Conservation (phyloP, 1,140 invertebrate species). For the Mesaphorura yosii region DNA sequence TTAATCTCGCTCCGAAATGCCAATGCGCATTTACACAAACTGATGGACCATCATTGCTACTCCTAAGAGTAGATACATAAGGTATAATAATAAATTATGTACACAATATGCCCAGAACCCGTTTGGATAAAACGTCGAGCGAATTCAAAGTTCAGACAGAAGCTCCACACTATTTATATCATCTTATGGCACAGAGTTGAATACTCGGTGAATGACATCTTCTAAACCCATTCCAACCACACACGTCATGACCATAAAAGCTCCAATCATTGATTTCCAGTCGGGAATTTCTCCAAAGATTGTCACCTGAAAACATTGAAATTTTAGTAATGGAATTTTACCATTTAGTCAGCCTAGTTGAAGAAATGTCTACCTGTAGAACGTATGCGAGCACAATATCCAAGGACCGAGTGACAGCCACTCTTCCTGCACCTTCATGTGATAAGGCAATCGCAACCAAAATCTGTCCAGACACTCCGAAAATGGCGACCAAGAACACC, state of each 20-base stretch:
- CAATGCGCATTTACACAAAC: no score
- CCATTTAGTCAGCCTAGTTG: not conserved
- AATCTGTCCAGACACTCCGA: slow-evolving; percentile 41
- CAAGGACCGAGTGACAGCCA: slow-evolving; percentile 42
- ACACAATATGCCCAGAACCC: no score
- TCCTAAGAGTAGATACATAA: no score
- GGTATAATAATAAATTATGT: no score
- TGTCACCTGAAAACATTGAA: slow-evolving; percentile 33
- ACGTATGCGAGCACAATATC: slow-evolving; percentile 43
- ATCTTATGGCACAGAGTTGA: slow-evolving; percentile 15
- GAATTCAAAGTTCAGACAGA: no score
- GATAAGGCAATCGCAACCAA: slow-evolving; percentile 41
- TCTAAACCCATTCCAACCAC: slow-evolving; percentile 44
- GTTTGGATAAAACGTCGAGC: no score
- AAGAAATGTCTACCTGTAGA: slow-evolving; percentile 34
- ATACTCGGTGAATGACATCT: slow-evolving; percentile 29
- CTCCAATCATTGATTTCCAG: slow-evolving; percentile 38
- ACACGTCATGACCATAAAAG: slow-evolving; percentile 39
- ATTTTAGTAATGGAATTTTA: not conserved
- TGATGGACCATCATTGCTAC: no score
- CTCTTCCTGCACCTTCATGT: slow-evolving; percentile 43
- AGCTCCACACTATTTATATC: no score
- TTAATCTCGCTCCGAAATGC: no score
- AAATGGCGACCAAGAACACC: slow-evolving; percentile 32
- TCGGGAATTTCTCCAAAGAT: slow-evolving; percentile 42